A percentile compares a stretch with the other conserved stretches of the same genome.
Evolutionary conservation across 1,140 invertebrate genomes (phyloP).

Genomic region (Luehdorfia chinensis): DNA sequence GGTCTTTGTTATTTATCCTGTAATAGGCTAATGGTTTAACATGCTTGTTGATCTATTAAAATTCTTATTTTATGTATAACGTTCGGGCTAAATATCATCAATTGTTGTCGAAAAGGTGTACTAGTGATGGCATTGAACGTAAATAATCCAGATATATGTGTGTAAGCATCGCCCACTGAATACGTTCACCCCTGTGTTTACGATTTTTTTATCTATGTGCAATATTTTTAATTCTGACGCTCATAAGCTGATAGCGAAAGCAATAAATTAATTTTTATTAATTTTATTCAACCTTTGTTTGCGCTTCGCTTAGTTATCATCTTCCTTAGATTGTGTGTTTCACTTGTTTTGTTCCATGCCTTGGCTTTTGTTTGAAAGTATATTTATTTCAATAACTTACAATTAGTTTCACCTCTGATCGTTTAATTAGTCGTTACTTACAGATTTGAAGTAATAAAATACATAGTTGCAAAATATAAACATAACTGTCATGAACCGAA

Average conservation of each 20-base stretch:
- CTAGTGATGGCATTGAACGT: constrained; percentile 9
- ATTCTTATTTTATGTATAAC: no score
- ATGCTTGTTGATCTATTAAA: no score
- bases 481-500: no score
- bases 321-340: constrained; percentile 1
- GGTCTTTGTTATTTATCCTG: no score
- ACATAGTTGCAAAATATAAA: constrained; percentile 23
- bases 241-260: constrained; percentile 28
- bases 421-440: constrained; percentile 29
- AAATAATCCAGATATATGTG: constrained; percentile 21
- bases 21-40: no score
- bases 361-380: constrained; percentile 16
- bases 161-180: constrained; percentile 23
- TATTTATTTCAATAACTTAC: constrained; percentile 37
- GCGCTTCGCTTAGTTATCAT: constrained; percentile 21
- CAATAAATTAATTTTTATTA: constrained; percentile 62
- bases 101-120: background rate
- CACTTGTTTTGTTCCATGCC: constrained; percentile 2
- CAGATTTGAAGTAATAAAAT: constrained; percentile 34
- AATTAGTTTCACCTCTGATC: constrained; percentile 24
- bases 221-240: constrained; percentile 31
- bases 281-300: constrained; percentile 61
- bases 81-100: background rate
- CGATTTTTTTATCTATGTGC: constrained; percentile 41
- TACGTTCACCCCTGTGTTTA: constrained; percentile 45